phyloP scores from a whole-genome alignment of 2,797 vertebrate genomes.

The Myripristis jacobus region DNA sequence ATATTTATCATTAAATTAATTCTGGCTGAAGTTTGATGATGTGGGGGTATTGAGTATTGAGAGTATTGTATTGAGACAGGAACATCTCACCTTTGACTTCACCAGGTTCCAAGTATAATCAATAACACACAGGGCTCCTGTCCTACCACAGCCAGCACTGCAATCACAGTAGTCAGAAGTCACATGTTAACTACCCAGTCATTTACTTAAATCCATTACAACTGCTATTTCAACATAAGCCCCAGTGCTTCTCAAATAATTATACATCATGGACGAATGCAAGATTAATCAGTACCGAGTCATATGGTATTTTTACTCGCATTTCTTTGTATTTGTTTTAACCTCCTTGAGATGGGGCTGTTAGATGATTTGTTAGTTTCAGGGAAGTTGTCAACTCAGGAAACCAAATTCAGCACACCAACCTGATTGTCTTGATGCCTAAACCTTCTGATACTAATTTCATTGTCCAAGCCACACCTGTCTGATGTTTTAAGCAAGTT shows the following conservation, averaged over 20 bases:
- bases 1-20: not conserved
- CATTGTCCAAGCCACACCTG: not conserved
- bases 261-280: not conserved
- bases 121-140: constrained; percentile 92
- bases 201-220: not conserved
- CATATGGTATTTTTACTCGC: not conserved
- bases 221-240: not conserved
- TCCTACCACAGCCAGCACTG: constrained; percentile 97
- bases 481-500: not conserved
- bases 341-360: not conserved
- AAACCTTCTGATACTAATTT: not conserved
- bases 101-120: constrained; percentile 95
- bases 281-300: not conserved
- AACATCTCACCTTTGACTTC: constrained; percentile 87
- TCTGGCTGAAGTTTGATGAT: not conserved
- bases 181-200: not conserved
- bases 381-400: not conserved
- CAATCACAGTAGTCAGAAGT: constrained; percentile 31
- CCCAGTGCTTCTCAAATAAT: not conserved
- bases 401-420: not conserved
- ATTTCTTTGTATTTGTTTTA: not conserved
- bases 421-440: not conserved
- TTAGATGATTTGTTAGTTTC: not conserved
- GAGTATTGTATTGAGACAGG: accelerated
- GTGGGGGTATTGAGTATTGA: no score